Evolutionary conservation across 1,140 invertebrate species (phyloP).

Genomic region (Drosophila eugracilis): DNA sequence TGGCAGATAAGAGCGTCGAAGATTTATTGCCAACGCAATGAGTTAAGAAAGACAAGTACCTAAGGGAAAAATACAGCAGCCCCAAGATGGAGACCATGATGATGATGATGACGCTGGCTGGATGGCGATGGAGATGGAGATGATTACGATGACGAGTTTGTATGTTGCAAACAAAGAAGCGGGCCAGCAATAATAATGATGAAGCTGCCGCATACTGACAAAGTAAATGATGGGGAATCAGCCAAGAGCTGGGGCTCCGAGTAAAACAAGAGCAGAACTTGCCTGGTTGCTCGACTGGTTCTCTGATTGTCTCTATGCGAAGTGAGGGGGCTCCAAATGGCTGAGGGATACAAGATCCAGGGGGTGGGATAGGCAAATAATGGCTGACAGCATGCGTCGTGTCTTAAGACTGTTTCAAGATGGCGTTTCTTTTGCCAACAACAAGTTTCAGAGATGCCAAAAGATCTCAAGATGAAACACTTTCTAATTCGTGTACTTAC

Average conservation of each 20-base stretch:
- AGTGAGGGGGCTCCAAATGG: neutral
- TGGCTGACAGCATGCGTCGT: conserved; percentile 74
- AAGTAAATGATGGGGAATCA: conserved; percentile 82
- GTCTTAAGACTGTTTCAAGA: conserved; percentile 72
- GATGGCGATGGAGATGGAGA: too few relatives aligned
- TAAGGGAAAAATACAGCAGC: conserved; percentile 62
- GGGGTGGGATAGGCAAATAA: conserved; percentile 66
- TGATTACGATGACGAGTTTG: conserved; percentile 70
- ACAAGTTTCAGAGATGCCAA: conserved; percentile 8
- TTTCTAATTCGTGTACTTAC: too few relatives aligned
- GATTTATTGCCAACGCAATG: conserved; percentile 84
- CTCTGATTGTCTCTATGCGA: conserved; percentile 53
- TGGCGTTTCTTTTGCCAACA: conserved; percentile 42
- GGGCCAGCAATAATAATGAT: conserved; percentile 78
- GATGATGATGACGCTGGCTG: too few relatives aligned
- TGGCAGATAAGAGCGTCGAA: conserved; percentile 78
- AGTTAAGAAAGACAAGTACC: conserved; percentile 85
- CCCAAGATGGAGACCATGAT: conserved; percentile 13
- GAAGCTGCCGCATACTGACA: conserved; percentile 81
- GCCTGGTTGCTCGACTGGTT: conserved; percentile 50
- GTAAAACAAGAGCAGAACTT: conserved; percentile 27
- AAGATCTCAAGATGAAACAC: neutral
- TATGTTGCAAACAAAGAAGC: conserved; percentile 48
- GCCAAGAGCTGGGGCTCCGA: conserved; percentile 30
- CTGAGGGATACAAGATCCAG: neutral